A percentile compares a stretch with the other conserved stretches of the same genome.
phyloP scores from a whole-genome alignment of 53 echinoderm and acorn worm species.

The Crossaster papposus region DNA sequence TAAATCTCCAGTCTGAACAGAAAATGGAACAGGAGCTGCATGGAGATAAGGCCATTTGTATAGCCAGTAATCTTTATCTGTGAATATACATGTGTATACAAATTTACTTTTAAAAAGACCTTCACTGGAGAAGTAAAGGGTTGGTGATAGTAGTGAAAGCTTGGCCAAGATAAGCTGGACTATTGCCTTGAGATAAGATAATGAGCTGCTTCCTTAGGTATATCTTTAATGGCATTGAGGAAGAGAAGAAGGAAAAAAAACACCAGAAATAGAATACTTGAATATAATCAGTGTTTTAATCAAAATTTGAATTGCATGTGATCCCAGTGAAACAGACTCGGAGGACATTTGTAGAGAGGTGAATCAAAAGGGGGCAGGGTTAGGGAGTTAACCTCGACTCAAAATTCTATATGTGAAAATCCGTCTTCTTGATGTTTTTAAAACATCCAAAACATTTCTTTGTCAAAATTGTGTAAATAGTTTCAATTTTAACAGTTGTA shows the following conservation, averaged over 20 bases:
- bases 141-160: slow-evolving; percentile 36
- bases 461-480: too few relatives aligned
- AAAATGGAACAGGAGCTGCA: background rate
- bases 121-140: background rate
- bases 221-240: background rate
- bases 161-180: slow-evolving; percentile 20
- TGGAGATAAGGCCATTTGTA: slow-evolving; percentile 7
- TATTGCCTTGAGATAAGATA: slow-evolving; percentile 48
- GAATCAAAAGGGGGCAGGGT: too few relatives aligned
- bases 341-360: too few relatives aligned
- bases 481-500: too few relatives aligned
- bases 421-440: too few relatives aligned
- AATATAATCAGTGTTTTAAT: background rate
- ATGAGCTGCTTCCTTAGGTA: background rate
- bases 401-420: too few relatives aligned
- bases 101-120: slow-evolving; percentile 28
- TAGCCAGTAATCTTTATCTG: slow-evolving; percentile 41
- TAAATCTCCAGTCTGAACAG: background rate
- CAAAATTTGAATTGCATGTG: background rate
- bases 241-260: background rate
- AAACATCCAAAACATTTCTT: too few relatives aligned
- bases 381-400: too few relatives aligned
- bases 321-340: background rate
- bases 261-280: background rate
- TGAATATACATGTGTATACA: slow-evolving; percentile 38